Evolutionary conservation across 2,888 invertebrate species (phyloP).

Genomic region (Chydorus sphaericus): DNA sequence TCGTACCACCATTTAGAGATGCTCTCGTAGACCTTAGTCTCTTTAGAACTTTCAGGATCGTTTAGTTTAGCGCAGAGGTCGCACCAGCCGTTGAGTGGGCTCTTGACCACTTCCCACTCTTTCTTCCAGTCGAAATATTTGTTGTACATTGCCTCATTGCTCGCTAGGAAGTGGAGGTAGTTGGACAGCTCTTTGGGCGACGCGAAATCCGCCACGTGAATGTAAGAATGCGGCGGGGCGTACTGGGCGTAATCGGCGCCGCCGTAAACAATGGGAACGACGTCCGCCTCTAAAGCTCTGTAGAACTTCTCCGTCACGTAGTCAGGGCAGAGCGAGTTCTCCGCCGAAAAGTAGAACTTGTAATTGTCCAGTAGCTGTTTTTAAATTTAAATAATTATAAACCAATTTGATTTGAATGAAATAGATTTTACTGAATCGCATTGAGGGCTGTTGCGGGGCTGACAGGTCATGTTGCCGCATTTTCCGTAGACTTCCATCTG

Average conservation of each 20-base stretch:
- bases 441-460: not conserved
- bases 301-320: conserved; percentile 23
- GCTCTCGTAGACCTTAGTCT: no score
- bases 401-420: no score
- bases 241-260: conserved; percentile 60
- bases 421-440: not conserved
- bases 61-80: conserved; percentile 73
- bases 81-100: conserved; percentile 45
- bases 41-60: no score
- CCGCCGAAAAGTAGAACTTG: conserved; percentile 21
- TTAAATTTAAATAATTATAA: no score
- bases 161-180: conserved; percentile 68
- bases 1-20: no score
- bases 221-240: conserved; percentile 79
- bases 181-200: conserved; percentile 72
- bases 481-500: conserved; percentile 13
- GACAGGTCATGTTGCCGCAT: conserved; percentile 10
- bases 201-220: conserved; percentile 89
- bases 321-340: conserved; percentile 22
- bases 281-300: conserved; percentile 17
- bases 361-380: no score
- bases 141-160: conserved; percentile 78
- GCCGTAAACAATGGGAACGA: conserved; percentile 21
- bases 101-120: not conserved
- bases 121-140: conserved; percentile 86